These are phyloP conservation scores for Sebastes matsubarae DNA, from an alignment of 2,797 vertebrate genomes.

Conservation along the genomic window DNA sequence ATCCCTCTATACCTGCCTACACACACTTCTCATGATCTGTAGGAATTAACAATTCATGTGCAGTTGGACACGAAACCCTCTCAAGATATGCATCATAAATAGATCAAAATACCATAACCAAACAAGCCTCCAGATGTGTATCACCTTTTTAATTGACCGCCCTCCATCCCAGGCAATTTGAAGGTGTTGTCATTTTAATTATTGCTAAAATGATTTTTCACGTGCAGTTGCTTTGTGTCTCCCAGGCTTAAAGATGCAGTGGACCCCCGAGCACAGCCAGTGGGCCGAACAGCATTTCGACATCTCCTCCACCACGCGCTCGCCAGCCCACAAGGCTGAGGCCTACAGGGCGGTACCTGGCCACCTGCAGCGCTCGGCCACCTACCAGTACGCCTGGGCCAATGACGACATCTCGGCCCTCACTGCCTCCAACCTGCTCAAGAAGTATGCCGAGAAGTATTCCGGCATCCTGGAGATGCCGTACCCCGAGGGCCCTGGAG, in stretches of 20 bases:
- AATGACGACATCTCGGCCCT: slow-evolving; percentile 98
- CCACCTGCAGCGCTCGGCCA: slow-evolving; percentile 76
- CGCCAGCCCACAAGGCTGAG: slow-evolving; percentile 97
- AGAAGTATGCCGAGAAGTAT: slow-evolving; percentile 98
- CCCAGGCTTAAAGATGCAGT: slow-evolving; percentile 99
- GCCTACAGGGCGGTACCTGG: slow-evolving; percentile 87
- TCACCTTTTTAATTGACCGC: slow-evolving; percentile 42
- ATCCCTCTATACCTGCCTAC: slow-evolving; percentile 57
- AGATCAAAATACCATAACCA: background rate
- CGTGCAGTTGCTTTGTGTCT: slow-evolving; percentile 13
- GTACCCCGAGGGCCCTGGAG: slow-evolving; percentile 77
- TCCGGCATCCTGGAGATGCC: slow-evolving; percentile 96
- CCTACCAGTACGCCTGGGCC: slow-evolving; percentile 98
- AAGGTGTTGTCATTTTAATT: slow-evolving; percentile 46
- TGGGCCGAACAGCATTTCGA: slow-evolving; percentile 99
- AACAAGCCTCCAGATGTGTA: slow-evolving; percentile 13
- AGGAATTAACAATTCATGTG: slow-evolving; percentile 17
- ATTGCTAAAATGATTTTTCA: slow-evolving; percentile 16
- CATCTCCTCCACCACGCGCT: slow-evolving; percentile 97
- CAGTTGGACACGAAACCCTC: background rate
- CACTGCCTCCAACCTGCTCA: slow-evolving; percentile 96
- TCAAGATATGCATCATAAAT: background rate
- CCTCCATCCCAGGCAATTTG: slow-evolving; percentile 10
- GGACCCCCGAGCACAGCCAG: slow-evolving; percentile 99
- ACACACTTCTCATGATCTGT: slow-evolving; percentile 3